Conservation (phyloP, 2,113 vertebrate genomes). For the Varanus komodoensis region DNA sequence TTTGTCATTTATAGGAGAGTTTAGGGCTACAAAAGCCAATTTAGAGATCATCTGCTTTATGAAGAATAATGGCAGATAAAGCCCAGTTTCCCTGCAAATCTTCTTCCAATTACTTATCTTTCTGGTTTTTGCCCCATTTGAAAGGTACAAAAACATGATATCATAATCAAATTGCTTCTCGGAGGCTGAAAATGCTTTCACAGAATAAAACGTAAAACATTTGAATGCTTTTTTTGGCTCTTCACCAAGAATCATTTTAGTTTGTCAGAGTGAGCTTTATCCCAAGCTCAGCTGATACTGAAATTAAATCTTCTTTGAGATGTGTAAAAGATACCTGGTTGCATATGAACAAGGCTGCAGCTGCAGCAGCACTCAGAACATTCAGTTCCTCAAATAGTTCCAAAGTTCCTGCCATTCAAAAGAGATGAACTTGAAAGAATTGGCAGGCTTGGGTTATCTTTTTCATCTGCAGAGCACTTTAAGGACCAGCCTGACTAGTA, state of each 20-base stretch:
- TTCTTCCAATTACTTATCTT: neutral
- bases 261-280: constrained; percentile 15
- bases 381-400: constrained; percentile 12
- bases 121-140: neutral
- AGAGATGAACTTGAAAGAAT: neutral
- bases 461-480: neutral
- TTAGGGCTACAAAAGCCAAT: constrained; percentile 4
- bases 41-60: constrained; percentile 13
- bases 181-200: constrained; percentile 9
- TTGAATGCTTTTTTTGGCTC: neutral
- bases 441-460: neutral
- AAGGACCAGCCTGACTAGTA: neutral
- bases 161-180: neutral
- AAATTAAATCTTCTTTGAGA: neutral
- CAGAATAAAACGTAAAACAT: neutral
- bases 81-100: constrained; percentile 23
- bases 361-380: neutral
- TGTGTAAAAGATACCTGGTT: constrained; percentile 17
- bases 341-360: neutral
- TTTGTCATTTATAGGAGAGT: neutral
- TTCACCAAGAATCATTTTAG: neutral
- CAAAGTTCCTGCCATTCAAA: neutral
- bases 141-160: constrained; percentile 38
- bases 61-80: constrained; percentile 7
- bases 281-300: neutral